Base-by-base conservation (phyloP, 2,888 invertebrate genomes). In the Carcina quercana region DNA sequence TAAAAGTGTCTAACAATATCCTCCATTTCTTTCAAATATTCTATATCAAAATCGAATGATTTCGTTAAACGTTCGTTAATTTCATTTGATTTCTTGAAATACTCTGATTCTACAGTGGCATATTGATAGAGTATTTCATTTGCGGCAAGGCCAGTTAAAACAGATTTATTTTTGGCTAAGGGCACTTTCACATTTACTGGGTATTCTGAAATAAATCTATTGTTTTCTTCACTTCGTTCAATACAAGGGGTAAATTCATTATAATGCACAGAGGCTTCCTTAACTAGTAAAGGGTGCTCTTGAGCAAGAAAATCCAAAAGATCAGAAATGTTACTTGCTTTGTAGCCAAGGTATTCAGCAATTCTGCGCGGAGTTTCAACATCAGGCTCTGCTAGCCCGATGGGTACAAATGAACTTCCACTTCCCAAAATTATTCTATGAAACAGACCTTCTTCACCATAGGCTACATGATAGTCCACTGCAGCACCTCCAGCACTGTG, bases 391-490 rank as follows among this genome's bases (percentile, higher is more conserved):
- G 5, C 5, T 5, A 17, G 35, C 4, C 56, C 44, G 6, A 53
- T 53, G 3, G 47, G 37, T 8, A 51, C 44, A 13, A 59, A 27
- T 12, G 60, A 40, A 11, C 50, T 58, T 1, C 64, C 68, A 36
- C 65, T 68, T 37, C 69, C 58, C 7, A 66, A 26, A 4, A 71
- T 68, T n/a, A 50, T 56, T 37, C 58, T 55, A 25, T 59, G 46
- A 35, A 55, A 72, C 3, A 64, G 15, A 13, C 39, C 51, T 28
- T 64, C 55, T 22, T 52, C 45, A 7, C 43, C 25, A 3, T 60
- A 64, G 8, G 58, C 30, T n/a, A 71, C 40, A 32, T 70, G 67
- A 3, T 68, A 42, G 37, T 68, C 70, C 8, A 67, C 37, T 3
- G 68, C 54, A 24, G 51, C 50, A 2, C 43, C 63, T 1, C 71